Percentiles rank a stretch among this genome's conserved stretches.
Evolutionary conservation across 1,140 invertebrate species (phyloP).

Genomic region (Mycetomoellerius zeteki): DNA sequence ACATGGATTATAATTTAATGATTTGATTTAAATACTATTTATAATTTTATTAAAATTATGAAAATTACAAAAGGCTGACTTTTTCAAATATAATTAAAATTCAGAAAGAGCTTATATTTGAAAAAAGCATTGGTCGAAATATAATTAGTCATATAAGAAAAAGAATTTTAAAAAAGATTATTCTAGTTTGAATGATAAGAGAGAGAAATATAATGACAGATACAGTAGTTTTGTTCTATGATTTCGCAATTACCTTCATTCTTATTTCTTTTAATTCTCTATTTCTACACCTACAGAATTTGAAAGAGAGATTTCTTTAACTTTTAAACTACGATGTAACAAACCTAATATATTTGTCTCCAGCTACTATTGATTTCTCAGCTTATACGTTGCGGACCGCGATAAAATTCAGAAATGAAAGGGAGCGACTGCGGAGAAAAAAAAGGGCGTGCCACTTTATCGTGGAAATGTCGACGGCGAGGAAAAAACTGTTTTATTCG

Average conservation of each 20-base stretch:
- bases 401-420: constrained; percentile 61
- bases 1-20: background rate
- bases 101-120: background rate
- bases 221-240: background rate
- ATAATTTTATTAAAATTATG: background rate
- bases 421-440: constrained; percentile 26
- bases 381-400: constrained; percentile 1
- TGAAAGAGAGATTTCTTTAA: background rate
- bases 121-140: background rate
- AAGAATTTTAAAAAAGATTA: background rate
- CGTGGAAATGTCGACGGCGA: constrained; percentile 26
- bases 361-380: constrained; percentile 7
- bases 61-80: background rate
- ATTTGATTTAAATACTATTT: background rate
- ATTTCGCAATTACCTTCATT: background rate
- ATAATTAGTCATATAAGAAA: background rate
- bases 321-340: background rate
- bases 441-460: constrained; percentile 50
- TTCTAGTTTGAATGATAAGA: background rate
- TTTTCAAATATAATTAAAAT: background rate
- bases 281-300: background rate
- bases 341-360: constrained; percentile 26
- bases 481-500: constrained; percentile 64
- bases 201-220: background rate
- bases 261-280: background rate